Conservation (phyloP, 2,797 vertebrate species). For the Hirundo rustica region DNA sequence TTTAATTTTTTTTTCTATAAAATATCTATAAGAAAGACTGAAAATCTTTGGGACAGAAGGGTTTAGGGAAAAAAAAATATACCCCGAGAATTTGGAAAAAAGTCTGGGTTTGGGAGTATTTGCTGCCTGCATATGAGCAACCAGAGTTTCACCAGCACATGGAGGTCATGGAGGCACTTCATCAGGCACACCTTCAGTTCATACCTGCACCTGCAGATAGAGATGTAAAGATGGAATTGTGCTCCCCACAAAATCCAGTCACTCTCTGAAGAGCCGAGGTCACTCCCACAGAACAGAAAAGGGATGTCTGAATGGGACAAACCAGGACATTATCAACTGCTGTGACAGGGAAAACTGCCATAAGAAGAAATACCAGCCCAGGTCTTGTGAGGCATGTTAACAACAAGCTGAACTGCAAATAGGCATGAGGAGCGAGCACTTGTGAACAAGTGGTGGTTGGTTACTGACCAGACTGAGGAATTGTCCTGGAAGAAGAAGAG, state of each 20-base stretch:
- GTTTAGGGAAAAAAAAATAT: neutral
- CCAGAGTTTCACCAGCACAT: neutral
- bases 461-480: neutral
- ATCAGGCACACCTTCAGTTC: neutral
- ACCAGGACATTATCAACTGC: neutral
- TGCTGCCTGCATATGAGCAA: neutral
- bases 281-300: neutral
- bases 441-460: neutral
- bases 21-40: neutral
- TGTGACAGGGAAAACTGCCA: neutral
- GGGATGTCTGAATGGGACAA: neutral
- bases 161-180: neutral
- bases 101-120: neutral
- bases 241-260: neutral
- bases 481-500: neutral
- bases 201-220: neutral
- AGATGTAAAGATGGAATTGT: neutral
- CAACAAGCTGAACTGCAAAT: neutral
- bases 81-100: neutral
- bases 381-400: neutral
- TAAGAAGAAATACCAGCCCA: neutral
- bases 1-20: neutral
- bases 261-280: neutral
- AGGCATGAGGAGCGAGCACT: neutral
- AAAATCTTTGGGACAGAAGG: neutral